phyloP scores from a whole-genome alignment of 1,140 invertebrate species.

The Lucilia sericata region DNA sequence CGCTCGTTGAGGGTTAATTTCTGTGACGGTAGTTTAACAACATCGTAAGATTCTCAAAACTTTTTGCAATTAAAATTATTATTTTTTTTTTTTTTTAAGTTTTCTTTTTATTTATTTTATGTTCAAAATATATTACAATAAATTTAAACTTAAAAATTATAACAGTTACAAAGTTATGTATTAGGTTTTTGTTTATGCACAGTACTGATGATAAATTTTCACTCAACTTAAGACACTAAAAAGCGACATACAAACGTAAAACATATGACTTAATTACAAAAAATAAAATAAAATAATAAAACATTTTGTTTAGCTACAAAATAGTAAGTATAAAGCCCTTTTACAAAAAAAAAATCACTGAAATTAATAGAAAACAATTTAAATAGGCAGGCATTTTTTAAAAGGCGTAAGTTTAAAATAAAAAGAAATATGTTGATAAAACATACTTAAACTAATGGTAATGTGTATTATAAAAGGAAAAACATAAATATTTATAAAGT shows the following conservation, averaged over 20 bases:
- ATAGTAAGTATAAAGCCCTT: background rate
- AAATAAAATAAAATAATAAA: background rate
- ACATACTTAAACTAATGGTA: slow-evolving; percentile 34
- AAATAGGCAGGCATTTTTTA: background rate
- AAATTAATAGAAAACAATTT: background rate
- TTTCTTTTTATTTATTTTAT: background rate
- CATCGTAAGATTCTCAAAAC: too few species aligned
- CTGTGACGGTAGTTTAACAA: too few species aligned
- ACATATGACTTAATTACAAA: background rate
- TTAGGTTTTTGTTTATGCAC: background rate
- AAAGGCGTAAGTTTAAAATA: background rate
- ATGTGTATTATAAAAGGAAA: slow-evolving; percentile 27
- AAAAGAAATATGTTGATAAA: slow-evolving; percentile 6
- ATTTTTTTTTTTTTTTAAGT: too few species aligned
- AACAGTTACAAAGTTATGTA: background rate
- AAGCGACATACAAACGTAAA: background rate
- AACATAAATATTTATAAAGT: slow-evolving; percentile 16
- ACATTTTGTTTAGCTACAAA: background rate
- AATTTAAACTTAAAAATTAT: background rate
- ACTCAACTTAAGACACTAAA: background rate
- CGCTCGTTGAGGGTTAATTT: too few species aligned
- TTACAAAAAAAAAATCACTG: too few species aligned
- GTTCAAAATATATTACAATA: slow-evolving; percentile 1
- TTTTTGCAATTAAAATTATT: too few species aligned
- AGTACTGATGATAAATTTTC: too few species aligned